A percentile compares a stretch with the other conserved stretches of the same genome.
phyloP scores from a whole-genome alignment of 2,888 invertebrate genomes.

The Rotaria socialis region DNA sequence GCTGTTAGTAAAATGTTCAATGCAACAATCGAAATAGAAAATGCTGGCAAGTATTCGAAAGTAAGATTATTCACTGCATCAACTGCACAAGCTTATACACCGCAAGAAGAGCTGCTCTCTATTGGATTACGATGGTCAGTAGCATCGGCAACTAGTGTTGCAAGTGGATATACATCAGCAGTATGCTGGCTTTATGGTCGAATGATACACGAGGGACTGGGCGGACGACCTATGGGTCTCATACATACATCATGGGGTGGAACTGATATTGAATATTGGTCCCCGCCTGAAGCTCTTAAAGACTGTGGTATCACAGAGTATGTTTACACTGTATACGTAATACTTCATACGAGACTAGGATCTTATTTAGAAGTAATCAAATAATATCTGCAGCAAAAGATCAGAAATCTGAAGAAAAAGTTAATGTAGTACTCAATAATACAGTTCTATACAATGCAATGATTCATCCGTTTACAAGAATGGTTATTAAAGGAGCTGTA shows the following conservation, averaged over 20 bases:
- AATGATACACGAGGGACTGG: conserved; percentile 50
- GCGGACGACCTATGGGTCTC: conserved; percentile 52
- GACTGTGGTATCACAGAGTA: conserved; percentile 49
- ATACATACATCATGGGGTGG: conserved; percentile 52
- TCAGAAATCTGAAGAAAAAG: background rate
- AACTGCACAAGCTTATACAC: background rate
- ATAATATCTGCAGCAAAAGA: background rate
- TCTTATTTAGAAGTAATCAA: too few species aligned
- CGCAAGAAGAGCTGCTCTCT: background rate
- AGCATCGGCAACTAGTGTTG: conserved; percentile 36
- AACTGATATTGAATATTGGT: conserved; percentile 53
- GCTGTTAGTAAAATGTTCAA: background rate
- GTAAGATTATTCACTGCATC: background rate
- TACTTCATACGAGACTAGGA: too few species aligned
- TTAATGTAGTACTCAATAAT: background rate
- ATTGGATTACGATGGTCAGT: background rate
- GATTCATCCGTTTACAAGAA: conserved; percentile 53
- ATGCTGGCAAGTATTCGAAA: background rate
- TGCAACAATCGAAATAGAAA: background rate
- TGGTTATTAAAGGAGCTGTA: conserved; percentile 54
- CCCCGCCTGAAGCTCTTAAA: conserved; percentile 51
- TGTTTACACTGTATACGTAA: background rate
- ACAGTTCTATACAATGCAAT: conserved; percentile 55
- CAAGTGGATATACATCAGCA: conserved; percentile 51
- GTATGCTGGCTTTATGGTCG: conserved; percentile 56